Evolutionary conservation across 2,888 invertebrate species (phyloP).

Genomic region (Drosophila longiperda): DNA sequence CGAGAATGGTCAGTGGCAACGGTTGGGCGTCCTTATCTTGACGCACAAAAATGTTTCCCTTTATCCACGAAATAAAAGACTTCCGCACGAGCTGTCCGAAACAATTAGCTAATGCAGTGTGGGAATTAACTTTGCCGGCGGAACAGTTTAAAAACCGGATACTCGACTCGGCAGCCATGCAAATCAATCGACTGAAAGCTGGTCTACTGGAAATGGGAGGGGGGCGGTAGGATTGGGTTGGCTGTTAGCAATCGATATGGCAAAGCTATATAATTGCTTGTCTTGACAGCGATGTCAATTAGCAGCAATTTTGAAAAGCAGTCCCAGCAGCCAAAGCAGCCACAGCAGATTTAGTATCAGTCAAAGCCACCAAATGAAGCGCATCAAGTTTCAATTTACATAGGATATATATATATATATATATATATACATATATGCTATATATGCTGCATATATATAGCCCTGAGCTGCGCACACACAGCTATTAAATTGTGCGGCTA

Average conservation of each 20-base stretch:
- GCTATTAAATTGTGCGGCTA: conserved; percentile 75
- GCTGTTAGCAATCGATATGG: conserved; percentile 12
- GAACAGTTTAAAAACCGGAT: conserved; percentile 40
- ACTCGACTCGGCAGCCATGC: conserved; percentile 34
- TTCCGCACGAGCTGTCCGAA: conserved; percentile 58
- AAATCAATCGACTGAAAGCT: conserved; percentile 36
- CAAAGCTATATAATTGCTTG: conserved; percentile 27
- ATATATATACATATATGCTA: neutral
- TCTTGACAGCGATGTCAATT: conserved; percentile 28
- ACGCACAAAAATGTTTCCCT: conserved; percentile 68
- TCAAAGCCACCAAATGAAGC: conserved; percentile 29
- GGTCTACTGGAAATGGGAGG: neutral
- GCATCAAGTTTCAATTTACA: conserved; percentile 30
- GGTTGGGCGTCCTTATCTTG: conserved; percentile 44
- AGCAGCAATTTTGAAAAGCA: neutral
- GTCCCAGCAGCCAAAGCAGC: neutral
- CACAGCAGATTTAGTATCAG: neutral
- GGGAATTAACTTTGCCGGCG: conserved; percentile 33
- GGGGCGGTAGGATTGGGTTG: neutral
- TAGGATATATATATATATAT: neutral
- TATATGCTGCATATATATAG: conserved; percentile 17
- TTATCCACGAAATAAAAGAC: conserved; percentile 45
- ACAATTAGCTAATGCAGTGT: conserved; percentile 66
- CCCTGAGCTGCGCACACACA: conserved; percentile 50
- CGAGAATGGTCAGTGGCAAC: conserved; percentile 37